Percentiles rank a stretch among this genome's conserved stretches.
Conservation (phyloP, 2,888 invertebrate genomes). For the Pollenia labialis region DNA sequence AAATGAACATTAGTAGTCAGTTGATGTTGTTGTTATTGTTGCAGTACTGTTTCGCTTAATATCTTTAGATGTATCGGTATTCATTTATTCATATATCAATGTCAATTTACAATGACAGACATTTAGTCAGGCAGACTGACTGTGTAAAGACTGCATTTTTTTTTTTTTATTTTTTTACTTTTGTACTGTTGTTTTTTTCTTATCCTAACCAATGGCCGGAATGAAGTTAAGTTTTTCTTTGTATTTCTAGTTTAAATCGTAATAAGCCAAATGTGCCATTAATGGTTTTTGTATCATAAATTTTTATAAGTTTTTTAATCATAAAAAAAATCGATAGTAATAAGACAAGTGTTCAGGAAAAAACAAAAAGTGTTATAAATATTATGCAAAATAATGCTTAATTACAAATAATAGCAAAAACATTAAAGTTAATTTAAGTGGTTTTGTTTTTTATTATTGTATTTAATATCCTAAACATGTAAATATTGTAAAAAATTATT, state of each 20-base stretch:
- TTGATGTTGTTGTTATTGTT: not conserved
- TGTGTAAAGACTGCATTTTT: slow-evolving; percentile 14
- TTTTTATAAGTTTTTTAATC: slow-evolving; percentile 45
- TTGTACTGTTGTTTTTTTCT: no score
- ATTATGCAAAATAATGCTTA: slow-evolving; percentile 48
- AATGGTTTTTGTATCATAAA: slow-evolving; percentile 23
- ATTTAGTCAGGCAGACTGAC: slow-evolving; percentile 47
- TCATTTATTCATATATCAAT: slow-evolving; percentile 69
- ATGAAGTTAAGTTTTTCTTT: slow-evolving; percentile 21
- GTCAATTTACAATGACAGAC: slow-evolving; percentile 67
- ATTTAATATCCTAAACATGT: not conserved
- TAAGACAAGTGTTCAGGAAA: slow-evolving; percentile 48
- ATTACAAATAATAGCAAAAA: slow-evolving; percentile 46
- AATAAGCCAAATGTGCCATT: slow-evolving; percentile 32
- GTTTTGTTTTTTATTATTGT: not conserved
- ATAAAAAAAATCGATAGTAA: slow-evolving; percentile 27
- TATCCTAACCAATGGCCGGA: slow-evolving; percentile 2
- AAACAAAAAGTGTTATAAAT: slow-evolving; percentile 33
- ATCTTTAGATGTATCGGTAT: slow-evolving; percentile 5
- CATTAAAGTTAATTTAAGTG: slow-evolving; percentile 22
- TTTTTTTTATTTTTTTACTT: not conserved
- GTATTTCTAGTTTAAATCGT: slow-evolving; percentile 19
- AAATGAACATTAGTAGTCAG: not conserved
- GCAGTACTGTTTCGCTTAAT: not conserved
- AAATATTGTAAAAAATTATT: not conserved